Evolutionary conservation across 2,113 vertebrate genomes (phyloP).

Genomic region (Peromyscus californicus): DNA sequence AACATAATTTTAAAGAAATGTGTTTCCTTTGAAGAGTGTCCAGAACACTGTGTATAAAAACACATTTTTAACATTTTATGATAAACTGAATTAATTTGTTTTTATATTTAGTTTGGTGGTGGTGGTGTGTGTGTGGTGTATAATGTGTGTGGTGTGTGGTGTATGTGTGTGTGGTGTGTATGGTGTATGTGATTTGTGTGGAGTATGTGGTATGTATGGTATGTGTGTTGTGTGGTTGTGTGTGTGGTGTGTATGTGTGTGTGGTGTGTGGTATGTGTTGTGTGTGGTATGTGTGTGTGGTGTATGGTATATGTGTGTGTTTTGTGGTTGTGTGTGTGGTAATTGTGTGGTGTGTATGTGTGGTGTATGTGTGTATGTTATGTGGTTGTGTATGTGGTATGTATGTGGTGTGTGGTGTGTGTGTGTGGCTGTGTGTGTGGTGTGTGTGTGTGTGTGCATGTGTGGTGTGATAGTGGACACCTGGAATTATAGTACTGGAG

Average conservation of each 20-base stretch:
- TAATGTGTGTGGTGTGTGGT: neutral
- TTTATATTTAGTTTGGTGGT: neutral
- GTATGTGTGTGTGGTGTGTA: neutral
- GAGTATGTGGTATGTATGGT: neutral
- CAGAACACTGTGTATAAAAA: neutral
- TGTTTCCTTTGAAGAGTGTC: neutral
- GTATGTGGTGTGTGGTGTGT: too few relatives aligned
- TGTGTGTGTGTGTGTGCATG: neutral
- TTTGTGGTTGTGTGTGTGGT: neutral
- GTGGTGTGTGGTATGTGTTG: neutral
- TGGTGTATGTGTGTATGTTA: too few relatives aligned
- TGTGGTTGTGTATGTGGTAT: neutral
- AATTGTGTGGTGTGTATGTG: too few relatives aligned
- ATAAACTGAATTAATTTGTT: neutral
- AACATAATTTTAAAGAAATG: conserved; percentile 30
- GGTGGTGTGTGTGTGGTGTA: neutral
- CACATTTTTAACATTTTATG: conserved; percentile 22
- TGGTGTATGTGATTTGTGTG: neutral
- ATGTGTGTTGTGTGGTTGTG: too few relatives aligned
- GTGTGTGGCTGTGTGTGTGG: neutral
- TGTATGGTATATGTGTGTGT: neutral
- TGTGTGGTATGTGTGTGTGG: neutral
- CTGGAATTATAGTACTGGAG: neutral
- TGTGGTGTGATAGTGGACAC: neutral
- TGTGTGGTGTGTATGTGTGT: neutral